phyloP scores from a whole-genome alignment of 1,140 invertebrate genomes.

The Drosophila kikkawai region DNA sequence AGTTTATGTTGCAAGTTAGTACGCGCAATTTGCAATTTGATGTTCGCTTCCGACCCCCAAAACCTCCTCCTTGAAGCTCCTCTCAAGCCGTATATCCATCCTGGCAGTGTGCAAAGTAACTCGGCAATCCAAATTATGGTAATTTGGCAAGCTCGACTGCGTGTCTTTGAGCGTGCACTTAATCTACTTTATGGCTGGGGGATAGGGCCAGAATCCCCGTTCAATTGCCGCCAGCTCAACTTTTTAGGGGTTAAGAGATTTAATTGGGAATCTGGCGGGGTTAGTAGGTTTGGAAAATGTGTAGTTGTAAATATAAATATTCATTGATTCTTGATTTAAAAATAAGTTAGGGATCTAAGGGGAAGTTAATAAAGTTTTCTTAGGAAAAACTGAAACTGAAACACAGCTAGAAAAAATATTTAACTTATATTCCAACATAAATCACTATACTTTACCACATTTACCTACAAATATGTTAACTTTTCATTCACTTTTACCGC shows the following conservation, averaged over 20 bases:
- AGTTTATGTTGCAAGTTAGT: constrained; percentile 69
- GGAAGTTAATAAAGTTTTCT: neutral
- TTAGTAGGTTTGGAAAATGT: neutral
- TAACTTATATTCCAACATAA: neutral
- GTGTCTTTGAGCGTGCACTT: constrained; percentile 55
- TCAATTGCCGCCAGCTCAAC: constrained; percentile 17
- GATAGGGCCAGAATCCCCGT: constrained; percentile 5
- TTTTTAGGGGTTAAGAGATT: constrained; percentile 12
- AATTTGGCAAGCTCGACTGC: constrained; percentile 64
- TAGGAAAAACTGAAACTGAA: neutral
- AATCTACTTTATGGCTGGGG: constrained; percentile 50
- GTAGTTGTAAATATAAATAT: neutral
- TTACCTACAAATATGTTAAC: neutral
- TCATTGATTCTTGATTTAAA: neutral
- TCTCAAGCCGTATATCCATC: constrained; percentile 11
- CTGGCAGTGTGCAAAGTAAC: constrained; percentile 50
- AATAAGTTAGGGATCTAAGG: too few species aligned
- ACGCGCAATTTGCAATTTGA: constrained; percentile 68
- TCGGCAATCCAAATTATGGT: constrained; percentile 67
- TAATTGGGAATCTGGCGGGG: neutral
- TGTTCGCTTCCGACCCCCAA: constrained; percentile 42
- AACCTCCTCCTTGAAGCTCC: neutral
- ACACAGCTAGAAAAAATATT: neutral
- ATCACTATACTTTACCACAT: neutral
- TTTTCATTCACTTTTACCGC: neutral